These are phyloP conservation scores for Melieria crassipennis DNA, from an alignment of 2,888 invertebrate species.

Conservation along the genomic window DNA sequence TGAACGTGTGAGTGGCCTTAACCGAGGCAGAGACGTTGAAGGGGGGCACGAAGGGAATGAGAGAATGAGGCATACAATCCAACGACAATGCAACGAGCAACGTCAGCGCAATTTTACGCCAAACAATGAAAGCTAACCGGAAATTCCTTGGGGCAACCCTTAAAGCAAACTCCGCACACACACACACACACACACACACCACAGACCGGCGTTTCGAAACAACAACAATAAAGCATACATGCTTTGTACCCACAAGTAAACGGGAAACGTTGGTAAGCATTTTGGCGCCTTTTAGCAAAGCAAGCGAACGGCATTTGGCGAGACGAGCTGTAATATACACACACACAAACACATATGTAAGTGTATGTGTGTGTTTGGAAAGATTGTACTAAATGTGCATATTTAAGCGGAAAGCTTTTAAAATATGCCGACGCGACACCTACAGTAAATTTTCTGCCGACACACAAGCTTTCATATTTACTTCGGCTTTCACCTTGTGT, in stretches of 20 bases:
- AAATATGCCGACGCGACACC: conserved; percentile 63
- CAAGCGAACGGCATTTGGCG: background rate
- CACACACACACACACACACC: background rate
- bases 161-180: conserved; percentile 30
- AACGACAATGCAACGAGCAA: conserved; percentile 34
- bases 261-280: too few species aligned
- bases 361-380: conserved; percentile 5
- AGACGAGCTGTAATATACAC: conserved; percentile 37
- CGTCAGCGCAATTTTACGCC: conserved; percentile 52
- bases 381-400: conserved; percentile 37
- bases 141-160: conserved; percentile 56
- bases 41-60: too few species aligned
- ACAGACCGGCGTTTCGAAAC: too few species aligned
- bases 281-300: background rate
- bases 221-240: too few species aligned
- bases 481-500: conserved; percentile 13
- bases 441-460: conserved; percentile 52
- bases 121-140: conserved; percentile 47
- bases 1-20: background rate
- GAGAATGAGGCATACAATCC: background rate
- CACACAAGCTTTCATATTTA: conserved; percentile 57
- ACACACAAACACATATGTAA: conserved; percentile 41
- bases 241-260: too few species aligned
- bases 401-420: conserved; percentile 58
- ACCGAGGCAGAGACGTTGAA: too few species aligned